Percentiles rank a stretch among this genome's conserved stretches.
Evolutionary conservation across 2,113 vertebrate genomes (phyloP).

Genomic region (Sula dactylatra): DNA sequence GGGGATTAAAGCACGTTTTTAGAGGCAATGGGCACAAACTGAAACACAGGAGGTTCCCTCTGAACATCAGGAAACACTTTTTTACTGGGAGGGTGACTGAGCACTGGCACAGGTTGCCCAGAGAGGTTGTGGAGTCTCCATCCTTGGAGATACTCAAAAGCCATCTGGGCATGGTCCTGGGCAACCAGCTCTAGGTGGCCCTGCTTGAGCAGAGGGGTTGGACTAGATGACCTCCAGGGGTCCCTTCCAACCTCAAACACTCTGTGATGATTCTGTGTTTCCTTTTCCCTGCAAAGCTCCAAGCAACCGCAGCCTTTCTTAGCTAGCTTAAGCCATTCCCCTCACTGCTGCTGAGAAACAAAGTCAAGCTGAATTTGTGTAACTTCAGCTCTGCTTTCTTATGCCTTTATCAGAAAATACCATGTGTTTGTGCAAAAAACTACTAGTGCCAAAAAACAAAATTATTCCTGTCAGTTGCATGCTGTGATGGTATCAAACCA

Average conservation of each 20-base stretch:
- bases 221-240: background rate
- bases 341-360: background rate
- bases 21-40: background rate
- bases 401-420: background rate
- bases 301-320: background rate
- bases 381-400: background rate
- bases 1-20: background rate
- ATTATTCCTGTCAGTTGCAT: background rate
- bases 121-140: background rate
- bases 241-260: background rate
- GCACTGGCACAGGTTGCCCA: background rate
- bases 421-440: rapidly evolving
- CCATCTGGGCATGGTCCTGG: background rate
- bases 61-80: background rate
- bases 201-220: background rate
- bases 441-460: background rate
- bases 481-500: background rate
- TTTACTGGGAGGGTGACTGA: background rate
- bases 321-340: background rate
- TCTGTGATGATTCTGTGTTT: background rate
- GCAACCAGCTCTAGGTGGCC: background rate
- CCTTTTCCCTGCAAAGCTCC: background rate
- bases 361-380: background rate
- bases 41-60: background rate
- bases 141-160: background rate